Percentiles rank a stretch among this genome's conserved stretches.
phyloP scores from a whole-genome alignment of 2,888 invertebrate species.

The Eupithecia dodoneata region DNA sequence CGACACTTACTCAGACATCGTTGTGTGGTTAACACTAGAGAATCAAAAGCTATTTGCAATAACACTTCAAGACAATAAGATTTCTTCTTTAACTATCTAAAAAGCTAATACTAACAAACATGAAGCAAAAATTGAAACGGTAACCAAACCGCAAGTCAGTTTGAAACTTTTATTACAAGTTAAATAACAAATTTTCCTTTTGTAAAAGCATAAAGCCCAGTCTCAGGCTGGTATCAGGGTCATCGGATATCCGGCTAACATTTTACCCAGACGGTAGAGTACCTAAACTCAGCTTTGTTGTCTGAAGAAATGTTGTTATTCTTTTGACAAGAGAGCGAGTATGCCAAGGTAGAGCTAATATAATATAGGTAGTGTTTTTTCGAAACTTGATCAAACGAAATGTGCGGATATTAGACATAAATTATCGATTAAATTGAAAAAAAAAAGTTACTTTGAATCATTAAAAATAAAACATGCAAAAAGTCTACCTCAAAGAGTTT shows the following conservation, averaged over 20 bases:
- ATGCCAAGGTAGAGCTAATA: background rate
- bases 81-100: background rate
- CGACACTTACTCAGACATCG: background rate
- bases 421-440: too few relatives aligned
- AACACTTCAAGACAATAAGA: background rate
- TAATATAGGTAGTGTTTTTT: too few relatives aligned
- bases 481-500: too few relatives aligned
- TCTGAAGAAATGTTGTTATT: background rate
- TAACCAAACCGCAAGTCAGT: background rate
- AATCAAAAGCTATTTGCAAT: constrained; percentile 9
- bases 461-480: too few relatives aligned
- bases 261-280: background rate
- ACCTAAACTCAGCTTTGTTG: background rate
- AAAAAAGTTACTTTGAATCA: too few relatives aligned
- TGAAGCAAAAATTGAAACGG: constrained; percentile 8
- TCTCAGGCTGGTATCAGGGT: background rate
- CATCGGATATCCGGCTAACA: background rate
- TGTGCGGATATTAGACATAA: too few relatives aligned
- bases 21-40: background rate
- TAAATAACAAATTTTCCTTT: constrained; percentile 3
- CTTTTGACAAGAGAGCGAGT: background rate
- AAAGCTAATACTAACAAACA: background rate
- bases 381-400: too few relatives aligned
- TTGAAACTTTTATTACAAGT: constrained; percentile 6
- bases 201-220: constrained; percentile 11